Evolutionary conservation across 2,888 invertebrate genomes (phyloP), one percentile per base, ranked within the genome.

Genomic region (Melieria crassipennis): DNA sequence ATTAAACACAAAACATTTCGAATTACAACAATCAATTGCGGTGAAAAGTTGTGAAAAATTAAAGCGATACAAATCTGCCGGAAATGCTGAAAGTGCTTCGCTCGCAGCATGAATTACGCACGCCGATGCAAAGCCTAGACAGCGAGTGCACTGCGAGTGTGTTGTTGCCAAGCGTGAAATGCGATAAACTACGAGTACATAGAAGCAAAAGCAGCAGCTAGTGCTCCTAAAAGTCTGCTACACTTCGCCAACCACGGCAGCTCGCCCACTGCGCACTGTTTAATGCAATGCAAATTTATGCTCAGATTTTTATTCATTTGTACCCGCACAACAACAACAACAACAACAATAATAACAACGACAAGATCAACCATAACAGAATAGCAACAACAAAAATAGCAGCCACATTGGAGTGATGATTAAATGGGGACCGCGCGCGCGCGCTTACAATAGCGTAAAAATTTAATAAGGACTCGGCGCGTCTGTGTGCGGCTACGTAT

Each of bases 391-490:
- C 30, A 30, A 30, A 30, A 30, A 30, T 3, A 30, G 30, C 30
- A 30, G 30, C 30, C 30, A 30, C 30, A 30, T 30, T 30, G 1
- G 30, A 30, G 30, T 30, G 30, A 60, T 57, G 47, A 67, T 47
- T 16, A 64, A 64, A 30, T 52, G 47, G 30, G 30, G 30, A 30
- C 42, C 30, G 43, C 52, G 42, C 64, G 64, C 64, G 11, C 16
- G 48, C 10, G 11, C 42, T 64, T 1, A 70, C 64, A 70, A 70
- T 58, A 43, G 64, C 65, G 58, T 65, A 50, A 47, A 65, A 70
- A 70, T 70, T 64, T 65, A 70, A 70, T 70, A 64, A 65, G 64
- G 50, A 47, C 56, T n/a, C 47, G 30, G 30, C 30, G 30, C 30
- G 30, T 30, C 30, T 30, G 30, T 30, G 30, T 30, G 30, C 30